Evolutionary conservation across 2,113 vertebrate species (phyloP).

Genomic region (Ciconia stormi): DNA sequence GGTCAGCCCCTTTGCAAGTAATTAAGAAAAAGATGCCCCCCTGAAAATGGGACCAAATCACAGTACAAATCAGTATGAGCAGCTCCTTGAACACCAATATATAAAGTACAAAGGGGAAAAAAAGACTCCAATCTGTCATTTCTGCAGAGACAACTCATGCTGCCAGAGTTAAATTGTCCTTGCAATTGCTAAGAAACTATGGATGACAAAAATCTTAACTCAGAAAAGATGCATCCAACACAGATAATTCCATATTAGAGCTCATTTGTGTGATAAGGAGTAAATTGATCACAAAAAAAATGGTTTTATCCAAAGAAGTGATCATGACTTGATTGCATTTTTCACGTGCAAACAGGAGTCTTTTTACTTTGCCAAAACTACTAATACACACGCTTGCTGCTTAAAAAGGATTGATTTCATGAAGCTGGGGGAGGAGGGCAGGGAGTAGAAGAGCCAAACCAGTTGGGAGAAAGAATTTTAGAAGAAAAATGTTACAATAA

Average conservation of each 20-base stretch:
- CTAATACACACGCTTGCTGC: neutral
- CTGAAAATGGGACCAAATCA: neutral
- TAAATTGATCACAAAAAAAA: conserved; percentile 28
- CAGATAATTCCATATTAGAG: conserved; percentile 22
- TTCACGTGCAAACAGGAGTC: conserved; percentile 20
- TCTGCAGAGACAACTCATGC: conserved; percentile 3
- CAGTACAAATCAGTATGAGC: neutral
- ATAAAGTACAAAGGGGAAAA: neutral
- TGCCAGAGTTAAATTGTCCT: conserved; percentile 53
- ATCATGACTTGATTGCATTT: conserved; percentile 11
- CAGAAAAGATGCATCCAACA: conserved; percentile 31
- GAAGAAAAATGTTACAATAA: neutral
- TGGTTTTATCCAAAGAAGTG: neutral
- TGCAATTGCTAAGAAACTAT: conserved; percentile 42
- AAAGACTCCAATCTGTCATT: neutral
- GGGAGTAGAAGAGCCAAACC: neutral
- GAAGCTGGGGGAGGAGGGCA: neutral
- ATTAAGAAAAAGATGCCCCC: neutral
- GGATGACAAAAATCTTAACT: conserved; percentile 14
- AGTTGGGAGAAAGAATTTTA: neutral
- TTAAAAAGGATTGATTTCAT: neutral
- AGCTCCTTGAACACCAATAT: neutral
- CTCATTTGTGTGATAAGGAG: conserved; percentile 7
- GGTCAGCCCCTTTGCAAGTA: neutral
- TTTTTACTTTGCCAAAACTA: neutral